Conservation (phyloP, 2,797 vertebrate genomes). For the Amazona finschi region DNA sequence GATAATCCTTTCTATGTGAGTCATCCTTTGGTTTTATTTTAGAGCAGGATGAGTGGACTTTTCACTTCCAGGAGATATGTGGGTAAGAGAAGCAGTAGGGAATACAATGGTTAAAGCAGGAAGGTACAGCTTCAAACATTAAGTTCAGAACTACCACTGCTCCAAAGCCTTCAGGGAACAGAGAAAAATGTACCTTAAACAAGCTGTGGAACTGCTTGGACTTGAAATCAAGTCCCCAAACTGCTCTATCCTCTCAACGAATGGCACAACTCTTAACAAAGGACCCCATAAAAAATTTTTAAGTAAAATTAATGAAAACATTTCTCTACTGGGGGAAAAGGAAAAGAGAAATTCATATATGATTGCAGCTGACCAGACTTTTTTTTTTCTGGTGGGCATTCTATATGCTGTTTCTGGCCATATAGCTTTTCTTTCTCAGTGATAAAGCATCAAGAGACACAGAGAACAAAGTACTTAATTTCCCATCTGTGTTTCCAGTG, state of each 20-base stretch:
- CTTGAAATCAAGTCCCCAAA: not conserved
- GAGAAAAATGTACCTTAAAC: not conserved
- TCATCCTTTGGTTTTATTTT: not conserved
- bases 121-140: not conserved
- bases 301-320: not conserved
- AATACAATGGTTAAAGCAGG: not conserved
- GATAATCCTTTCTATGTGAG: not conserved
- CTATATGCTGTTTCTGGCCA: not conserved
- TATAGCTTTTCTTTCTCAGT: not conserved
- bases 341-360: not conserved
- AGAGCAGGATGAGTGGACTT: not conserved
- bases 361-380: not conserved
- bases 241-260: not conserved
- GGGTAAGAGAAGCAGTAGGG: not conserved
- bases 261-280: not conserved
- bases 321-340: not conserved
- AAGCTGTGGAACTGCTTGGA: not conserved
- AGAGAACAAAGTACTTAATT: not conserved
- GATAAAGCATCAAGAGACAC: not conserved
- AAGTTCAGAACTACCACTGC: not conserved
- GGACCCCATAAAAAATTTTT: not conserved
- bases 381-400: not conserved
- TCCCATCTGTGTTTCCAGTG: not conserved
- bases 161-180: not conserved
- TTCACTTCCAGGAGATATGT: not conserved